phyloP scores from a whole-genome alignment of 2,888 invertebrate species.

The Chrysodeixis includens region DNA sequence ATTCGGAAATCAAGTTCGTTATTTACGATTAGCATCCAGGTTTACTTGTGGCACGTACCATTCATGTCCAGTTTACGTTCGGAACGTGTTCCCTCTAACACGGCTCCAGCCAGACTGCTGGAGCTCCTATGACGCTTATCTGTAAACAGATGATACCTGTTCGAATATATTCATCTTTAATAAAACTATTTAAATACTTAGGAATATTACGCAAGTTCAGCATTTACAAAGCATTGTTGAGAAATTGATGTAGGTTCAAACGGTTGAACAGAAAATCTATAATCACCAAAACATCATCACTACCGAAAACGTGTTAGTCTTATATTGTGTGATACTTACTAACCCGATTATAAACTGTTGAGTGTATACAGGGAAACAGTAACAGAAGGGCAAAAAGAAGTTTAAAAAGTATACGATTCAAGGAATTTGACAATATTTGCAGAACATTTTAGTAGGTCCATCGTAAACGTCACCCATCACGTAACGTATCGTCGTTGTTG shows the following conservation, averaged over 20 bases:
- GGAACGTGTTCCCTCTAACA: conserved; percentile 78
- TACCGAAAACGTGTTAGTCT: background rate
- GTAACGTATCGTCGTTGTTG: background rate
- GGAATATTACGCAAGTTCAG: background rate
- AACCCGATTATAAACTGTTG: background rate
- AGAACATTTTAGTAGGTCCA: background rate
- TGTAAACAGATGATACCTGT: conserved; percentile 55
- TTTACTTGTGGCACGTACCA: conserved; percentile 62
- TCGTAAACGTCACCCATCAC: background rate
- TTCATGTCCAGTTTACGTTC: conserved; percentile 79
- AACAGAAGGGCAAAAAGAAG: background rate
- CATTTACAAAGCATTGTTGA: background rate
- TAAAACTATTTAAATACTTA: no score
- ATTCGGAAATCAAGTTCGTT: background rate
- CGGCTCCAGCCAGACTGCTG: conserved; percentile 78
- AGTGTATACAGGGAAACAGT: background rate
- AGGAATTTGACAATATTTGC: background rate
- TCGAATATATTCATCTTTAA: no score
- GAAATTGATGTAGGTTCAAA: background rate
- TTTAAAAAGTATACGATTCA: background rate
- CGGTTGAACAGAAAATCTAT: background rate
- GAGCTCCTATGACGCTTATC: conserved; percentile 86
- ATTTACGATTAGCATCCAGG: background rate
- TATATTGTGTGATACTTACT: background rate
- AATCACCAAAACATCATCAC: background rate